A percentile compares a stretch with the other conserved stretches of the same genome.
Evolutionary conservation across 30 jellyfish, hydroid and myxozoan genomes (phyloP).

Genomic region (Catostylus mosaicus): DNA sequence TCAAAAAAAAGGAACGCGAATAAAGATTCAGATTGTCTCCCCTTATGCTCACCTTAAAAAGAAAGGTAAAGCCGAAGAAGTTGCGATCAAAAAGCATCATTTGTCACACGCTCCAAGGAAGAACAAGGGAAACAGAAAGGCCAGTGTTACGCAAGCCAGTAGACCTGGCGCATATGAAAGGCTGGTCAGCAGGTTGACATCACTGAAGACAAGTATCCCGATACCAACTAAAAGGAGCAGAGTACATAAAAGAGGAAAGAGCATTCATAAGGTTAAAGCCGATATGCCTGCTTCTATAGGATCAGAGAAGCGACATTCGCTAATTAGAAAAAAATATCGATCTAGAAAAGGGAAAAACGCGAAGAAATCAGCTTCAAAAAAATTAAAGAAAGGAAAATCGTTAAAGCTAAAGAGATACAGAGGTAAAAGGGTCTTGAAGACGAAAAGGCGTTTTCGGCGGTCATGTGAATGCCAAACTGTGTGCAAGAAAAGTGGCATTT

Average conservation of each 20-base stretch:
- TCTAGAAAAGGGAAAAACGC: not conserved
- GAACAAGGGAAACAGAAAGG: not conserved
- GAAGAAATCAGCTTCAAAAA: not conserved
- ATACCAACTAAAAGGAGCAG: slow-evolving; percentile 20
- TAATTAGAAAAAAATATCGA: not conserved
- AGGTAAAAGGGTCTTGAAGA: not conserved
- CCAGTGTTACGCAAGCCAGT: not conserved
- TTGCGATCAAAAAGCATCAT: slow-evolving; percentile 17
- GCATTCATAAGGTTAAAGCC: not conserved
- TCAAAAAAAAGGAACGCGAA: not conserved
- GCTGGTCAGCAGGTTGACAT: slow-evolving; percentile 10
- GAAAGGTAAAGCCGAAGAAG: not conserved
- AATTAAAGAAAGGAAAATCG: not conserved
- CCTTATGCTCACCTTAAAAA: slow-evolving; percentile 3
- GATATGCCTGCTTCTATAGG: not conserved
- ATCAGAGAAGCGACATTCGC: not conserved
- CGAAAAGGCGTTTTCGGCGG: slow-evolving; percentile 26
- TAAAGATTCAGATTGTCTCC: slow-evolving; percentile 35
- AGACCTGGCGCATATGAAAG: slow-evolving; percentile 1
- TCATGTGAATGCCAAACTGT: slow-evolving; percentile 78
- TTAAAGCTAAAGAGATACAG: not conserved
- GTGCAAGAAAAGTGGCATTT: slow-evolving; percentile 70
- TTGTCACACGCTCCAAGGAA: slow-evolving; percentile 3
- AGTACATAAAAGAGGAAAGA: not conserved
- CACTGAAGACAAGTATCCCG: slow-evolving; percentile 45